A percentile compares a stretch with the other conserved stretches of the same genome.
Conservation (phyloP, 2,888 invertebrate genomes). For the Podotricha telesiphe region DNA sequence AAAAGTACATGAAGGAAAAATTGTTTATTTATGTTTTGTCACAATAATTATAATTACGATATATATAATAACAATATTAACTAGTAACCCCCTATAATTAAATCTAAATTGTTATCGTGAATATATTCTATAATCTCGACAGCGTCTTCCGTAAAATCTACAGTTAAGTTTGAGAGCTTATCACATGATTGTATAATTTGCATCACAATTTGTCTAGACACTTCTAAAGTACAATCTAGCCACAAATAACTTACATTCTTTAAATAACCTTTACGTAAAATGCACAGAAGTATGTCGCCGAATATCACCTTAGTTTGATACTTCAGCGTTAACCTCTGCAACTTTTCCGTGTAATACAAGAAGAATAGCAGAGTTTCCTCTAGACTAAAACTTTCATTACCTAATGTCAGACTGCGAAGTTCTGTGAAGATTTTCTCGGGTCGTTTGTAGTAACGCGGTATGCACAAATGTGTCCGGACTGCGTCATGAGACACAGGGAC, state of each 20-base stretch:
- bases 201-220: slow-evolving; percentile 68
- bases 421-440: slow-evolving; percentile 66
- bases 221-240: slow-evolving; percentile 77
- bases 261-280: slow-evolving; percentile 67
- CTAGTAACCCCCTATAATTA: slow-evolving; percentile 74
- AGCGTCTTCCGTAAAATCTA: slow-evolving; percentile 66
- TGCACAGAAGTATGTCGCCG: slow-evolving; percentile 62
- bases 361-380: slow-evolving; percentile 70
- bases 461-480: slow-evolving; percentile 66
- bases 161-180: slow-evolving; percentile 67
- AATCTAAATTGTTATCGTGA: slow-evolving; percentile 71
- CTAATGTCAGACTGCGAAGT: slow-evolving; percentile 68
- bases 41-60: slow-evolving; percentile 16
- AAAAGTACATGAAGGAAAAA: neutral
- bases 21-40: slow-evolving; percentile 7
- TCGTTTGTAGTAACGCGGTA: slow-evolving; percentile 64
- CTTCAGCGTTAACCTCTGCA: slow-evolving; percentile 70
- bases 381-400: slow-evolving; percentile 73
- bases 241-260: slow-evolving; percentile 66
- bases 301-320: slow-evolving; percentile 73
- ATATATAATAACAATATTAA: slow-evolving; percentile 44
- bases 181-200: slow-evolving; percentile 69
- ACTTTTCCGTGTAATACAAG: slow-evolving; percentile 64
- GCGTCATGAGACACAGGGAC: slow-evolving; percentile 73
- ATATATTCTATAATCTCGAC: slow-evolving; percentile 68